Base-by-base conservation (phyloP, 2,888 invertebrate species). In the Adelognathus sp. region DNA sequence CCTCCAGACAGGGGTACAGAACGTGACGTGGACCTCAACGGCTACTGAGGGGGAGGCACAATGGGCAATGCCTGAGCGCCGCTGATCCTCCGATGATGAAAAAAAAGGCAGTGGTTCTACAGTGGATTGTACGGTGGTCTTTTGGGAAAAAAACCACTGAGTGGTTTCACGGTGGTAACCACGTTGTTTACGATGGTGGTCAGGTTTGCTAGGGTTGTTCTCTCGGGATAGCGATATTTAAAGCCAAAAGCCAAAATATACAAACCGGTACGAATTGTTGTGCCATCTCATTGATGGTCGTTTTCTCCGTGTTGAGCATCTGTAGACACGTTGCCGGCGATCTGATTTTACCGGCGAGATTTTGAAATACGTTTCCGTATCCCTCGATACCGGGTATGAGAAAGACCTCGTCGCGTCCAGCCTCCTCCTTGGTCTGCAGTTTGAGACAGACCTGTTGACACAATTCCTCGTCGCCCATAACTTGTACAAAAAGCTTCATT, bases 221-320 rank as follows among this genome's bases (percentile, higher is more conserved):
- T n/a, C n/a, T n/a, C n/a, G n/a, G n/a, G n/a, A n/a, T n/a, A n/a
- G n/a, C n/a, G n/a, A n/a, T 16, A 31, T 14, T 60, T 33, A 14
- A 9, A 6, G 29, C 41, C n/a, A 54, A 11, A 54, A 9, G 16
- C 2, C 18, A 27, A 36, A 21, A 50, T 21, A 16, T 64, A 82
- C 90, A 90, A 86, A 95, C 95, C 89, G 93, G 92, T 79, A 94
- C 88, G 33, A 94, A 86, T 44, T 92, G 88, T 29, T 92, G 86
- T 1, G 94, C 94, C 89, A 95, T 93, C 27, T 92, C 91, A 0
- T 92, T 89, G 33, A 94, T 86, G 0, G 90, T 92, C 14, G 93
- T 92, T 9, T 90, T 84, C 14, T 83, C 88, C 39, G 92, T 86
- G n/a, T 75, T 72, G 18, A 81, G 77, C 4, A 85, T 44, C 69